Base-by-base conservation (phyloP, 1,140 invertebrate species). In the Drosophila lini region DNA sequence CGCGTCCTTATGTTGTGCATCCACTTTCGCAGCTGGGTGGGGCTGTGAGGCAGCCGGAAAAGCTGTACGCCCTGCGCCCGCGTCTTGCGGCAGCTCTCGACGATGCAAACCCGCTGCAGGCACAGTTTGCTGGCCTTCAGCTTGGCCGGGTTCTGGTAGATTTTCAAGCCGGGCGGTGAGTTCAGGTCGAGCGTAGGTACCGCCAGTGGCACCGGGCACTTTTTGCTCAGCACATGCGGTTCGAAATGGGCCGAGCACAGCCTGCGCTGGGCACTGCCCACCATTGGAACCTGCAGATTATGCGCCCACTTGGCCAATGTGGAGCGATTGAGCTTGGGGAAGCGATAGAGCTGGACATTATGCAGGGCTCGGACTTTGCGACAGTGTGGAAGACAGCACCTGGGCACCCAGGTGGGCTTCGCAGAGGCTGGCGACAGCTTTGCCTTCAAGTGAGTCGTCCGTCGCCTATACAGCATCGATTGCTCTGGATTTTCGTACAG, bases 141-240 rank as follows among this genome's bases (percentile, higher is more conserved):
- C 58, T 91, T 91, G 9, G 86, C 78, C 11, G 90, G 90, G 68
- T 91, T 91, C 56, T 89, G 90, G 53, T 91, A 91, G 36, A 91
- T 89, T 60, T 91, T 91, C 32, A 90, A 79, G 7, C 90, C 90
- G 1, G 85, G 59, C 0, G 90, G 90, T 0, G 76, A 58, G 40
- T 91, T 91, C 1, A 91, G 53, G n/a, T 91, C 86, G 1, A 91
- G 38, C 6, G 90, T 91, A 9, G 90, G 90, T 44, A 91, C 90
- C 4, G 90, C 82, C 68, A 84, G 42, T 13, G 83, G 77, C 34
- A 91, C 88, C n/a, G 90, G 90, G 41, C 90, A 91, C 57, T 90
- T 90, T 11, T 91, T 91, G 31, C 86, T 91, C 3, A 91, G 50
- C 10, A 91, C 90, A 31, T 85, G 76, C 2, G 90, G 76, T 45